These are phyloP conservation scores for Liasis olivaceus DNA, from an alignment of 2,797 vertebrate genomes.

Conservation along the genomic window DNA sequence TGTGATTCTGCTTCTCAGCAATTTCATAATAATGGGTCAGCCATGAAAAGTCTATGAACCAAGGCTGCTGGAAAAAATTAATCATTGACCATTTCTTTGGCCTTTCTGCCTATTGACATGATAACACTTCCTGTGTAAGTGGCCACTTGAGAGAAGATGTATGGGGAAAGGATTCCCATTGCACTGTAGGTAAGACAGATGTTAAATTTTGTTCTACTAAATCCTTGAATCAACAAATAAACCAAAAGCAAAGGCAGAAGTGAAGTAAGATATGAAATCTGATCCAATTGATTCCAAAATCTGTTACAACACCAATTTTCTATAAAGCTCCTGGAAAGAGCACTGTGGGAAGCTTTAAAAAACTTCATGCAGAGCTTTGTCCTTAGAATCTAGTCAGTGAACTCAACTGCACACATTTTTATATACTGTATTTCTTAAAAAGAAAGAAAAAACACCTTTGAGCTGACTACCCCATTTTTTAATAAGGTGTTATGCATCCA, in stretches of 20 bases:
- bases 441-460: conserved; percentile 4
- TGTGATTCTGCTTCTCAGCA: conserved; percentile 12
- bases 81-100: conserved; percentile 33
- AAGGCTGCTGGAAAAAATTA: conserved; percentile 37
- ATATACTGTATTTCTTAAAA: not conserved
- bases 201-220: conserved; percentile 9
- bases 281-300: conserved; percentile 2
- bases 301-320: not conserved
- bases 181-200: conserved; percentile 8
- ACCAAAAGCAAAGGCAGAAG: conserved; percentile 14
- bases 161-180: conserved; percentile 11
- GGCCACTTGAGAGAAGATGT: conserved; percentile 15
- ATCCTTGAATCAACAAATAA: not conserved
- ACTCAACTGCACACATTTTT: not conserved
- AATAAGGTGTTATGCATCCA: not conserved
- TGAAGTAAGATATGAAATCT: not conserved
- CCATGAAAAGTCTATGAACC: conserved; percentile 35
- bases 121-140: conserved; percentile 22
- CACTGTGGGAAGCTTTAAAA: not conserved
- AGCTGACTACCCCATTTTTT: not conserved
- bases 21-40: conserved; percentile 39
- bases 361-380: not conserved
- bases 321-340: conserved; percentile 4
- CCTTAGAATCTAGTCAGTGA: conserved; percentile 12
- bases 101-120: conserved; percentile 5